Base-by-base conservation (phyloP, 2,888 invertebrate genomes). In the Drosophila putrida region DNA sequence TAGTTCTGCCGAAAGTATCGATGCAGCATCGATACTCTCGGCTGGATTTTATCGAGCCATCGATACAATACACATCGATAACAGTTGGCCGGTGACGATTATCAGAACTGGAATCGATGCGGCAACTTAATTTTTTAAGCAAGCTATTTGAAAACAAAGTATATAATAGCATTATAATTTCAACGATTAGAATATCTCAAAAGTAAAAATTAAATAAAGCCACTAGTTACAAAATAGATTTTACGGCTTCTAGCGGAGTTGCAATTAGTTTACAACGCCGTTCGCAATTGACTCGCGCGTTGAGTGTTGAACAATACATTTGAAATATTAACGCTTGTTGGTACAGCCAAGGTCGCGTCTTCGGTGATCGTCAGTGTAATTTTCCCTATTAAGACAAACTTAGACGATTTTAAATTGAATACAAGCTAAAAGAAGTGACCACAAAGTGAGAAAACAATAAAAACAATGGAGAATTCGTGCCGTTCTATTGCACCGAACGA, bases 241-340 rank as follows among this genome's bases (percentile, higher is more conserved):
- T 20, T 13, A 10, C 1, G 4, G 8, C 4, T 2, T 0, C 35
- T 13, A 51, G n/a, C 38, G 46, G 65, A 10, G 82, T 71, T 55
- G 46, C 15, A 35, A 41, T 71, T 71, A 55, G 15, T 9, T 49
- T 13, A 3, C 13, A 60, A 44, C 78, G 78, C 55, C 71, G 69
- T 57, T 55, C 9, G 5, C 0, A 41, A 44, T 13, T 10, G n/a
- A 20, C 27, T 39, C 50, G 75, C 63, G 70, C 55, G 53, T 60
- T 60, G 27, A 83, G 82, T 83, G 82, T 86, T 83, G 80, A 55
- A 53, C 47, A 86, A 81, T 53, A 51, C 72, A 46, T 84, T 83
- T 83, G 50, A 84, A 83, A 71, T 68, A 71, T 81, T 75, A 86
- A 80, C 87, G 83, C 81, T 83, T 81, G 66, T 77, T 74, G 31